These are phyloP conservation scores for Podarcis siculus DNA, from an alignment of 2,797 vertebrate species.

Conservation along the genomic window DNA sequence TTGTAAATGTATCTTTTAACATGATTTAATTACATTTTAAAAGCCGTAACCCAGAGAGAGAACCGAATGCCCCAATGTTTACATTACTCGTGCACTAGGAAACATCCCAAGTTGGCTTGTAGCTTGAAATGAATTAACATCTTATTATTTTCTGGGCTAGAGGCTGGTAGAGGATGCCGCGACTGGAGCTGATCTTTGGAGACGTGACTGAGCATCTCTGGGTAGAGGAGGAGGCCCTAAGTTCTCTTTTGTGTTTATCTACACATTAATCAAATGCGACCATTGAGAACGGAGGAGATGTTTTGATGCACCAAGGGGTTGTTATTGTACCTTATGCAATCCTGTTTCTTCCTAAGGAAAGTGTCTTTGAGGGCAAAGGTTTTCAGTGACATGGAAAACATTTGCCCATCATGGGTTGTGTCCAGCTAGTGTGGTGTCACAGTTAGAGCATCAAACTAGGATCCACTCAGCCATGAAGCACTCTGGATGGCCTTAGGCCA, in stretches of 20 bases:
- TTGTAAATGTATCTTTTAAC: conserved; percentile 34
- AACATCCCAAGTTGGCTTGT: conserved; percentile 24
- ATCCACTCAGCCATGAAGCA: too few relatives aligned
- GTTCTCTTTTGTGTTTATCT: conserved; percentile 12
- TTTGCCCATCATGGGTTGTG: conserved; percentile 41
- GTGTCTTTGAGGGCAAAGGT: conserved; percentile 52
- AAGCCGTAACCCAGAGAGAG: conserved; percentile 38
- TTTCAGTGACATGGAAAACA: conserved; percentile 60
- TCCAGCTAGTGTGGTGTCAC: too few relatives aligned
- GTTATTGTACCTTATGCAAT: conserved; percentile 23
- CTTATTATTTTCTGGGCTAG: conserved; percentile 18
- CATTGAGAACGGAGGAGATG: conserved; percentile 19
- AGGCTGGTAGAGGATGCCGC: not conserved
- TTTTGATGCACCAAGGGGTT: conserved; percentile 40
- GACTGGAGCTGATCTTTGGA: conserved; percentile 16
- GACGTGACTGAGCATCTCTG: rapidly evolving
- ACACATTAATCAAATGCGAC: conserved; percentile 44
- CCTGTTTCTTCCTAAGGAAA: conserved; percentile 52
- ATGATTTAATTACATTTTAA: conserved; percentile 61
- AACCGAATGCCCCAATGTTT: conserved; percentile 42
- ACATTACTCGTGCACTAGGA: conserved; percentile 36
- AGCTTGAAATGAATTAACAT: conserved; percentile 41
- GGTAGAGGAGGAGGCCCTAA: conserved; percentile 17
- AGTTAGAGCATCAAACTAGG: too few relatives aligned
- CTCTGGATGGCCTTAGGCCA: too few relatives aligned